Evolutionary conservation across 2,113 vertebrate genomes (phyloP).

Genomic region (Artemisiospiza belli): DNA sequence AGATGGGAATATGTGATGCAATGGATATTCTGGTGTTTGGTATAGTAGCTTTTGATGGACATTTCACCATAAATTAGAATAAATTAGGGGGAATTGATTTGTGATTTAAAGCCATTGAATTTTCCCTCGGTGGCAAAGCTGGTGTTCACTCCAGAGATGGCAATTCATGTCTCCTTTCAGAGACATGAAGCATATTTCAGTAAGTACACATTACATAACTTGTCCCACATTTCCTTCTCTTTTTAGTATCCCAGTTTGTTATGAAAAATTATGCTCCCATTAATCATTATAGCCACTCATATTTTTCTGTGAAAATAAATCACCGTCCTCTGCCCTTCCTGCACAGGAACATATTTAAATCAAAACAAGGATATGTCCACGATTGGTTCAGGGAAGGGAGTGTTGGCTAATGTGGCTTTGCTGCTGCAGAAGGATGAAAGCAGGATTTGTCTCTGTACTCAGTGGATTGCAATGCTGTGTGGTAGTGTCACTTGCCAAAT

Average conservation of each 20-base stretch:
- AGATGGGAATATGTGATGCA: background rate
- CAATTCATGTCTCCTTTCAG: background rate
- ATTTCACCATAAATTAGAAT: background rate
- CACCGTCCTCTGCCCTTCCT: slow-evolving; percentile 14
- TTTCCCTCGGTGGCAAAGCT: background rate
- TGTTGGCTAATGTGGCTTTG: background rate
- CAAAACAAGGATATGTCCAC: background rate
- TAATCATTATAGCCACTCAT: slow-evolving; percentile 20
- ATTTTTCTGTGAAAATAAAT: slow-evolving; percentile 31
- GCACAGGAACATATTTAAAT: slow-evolving; percentile 2
- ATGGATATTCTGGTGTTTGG: background rate
- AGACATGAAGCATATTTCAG: background rate
- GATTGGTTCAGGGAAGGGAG: background rate
- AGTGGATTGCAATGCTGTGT: slow-evolving; percentile 46
- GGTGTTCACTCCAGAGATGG: background rate
- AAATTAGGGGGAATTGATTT: background rate
- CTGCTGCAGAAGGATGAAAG: background rate
- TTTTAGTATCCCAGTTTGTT: slow-evolving; percentile 40
- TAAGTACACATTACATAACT: slow-evolving; percentile 35
- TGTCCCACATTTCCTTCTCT: slow-evolving; percentile 52
- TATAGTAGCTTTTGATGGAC: background rate
- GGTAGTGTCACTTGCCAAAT: slow-evolving; percentile 17
- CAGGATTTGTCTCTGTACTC: slow-evolving; percentile 49
- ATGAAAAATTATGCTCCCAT: slow-evolving; percentile 20
- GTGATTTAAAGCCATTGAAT: background rate